Percentiles rank a stretch among this genome's conserved stretches.
These are phyloP conservation scores for Pammene aurita DNA, from an alignment of 2,888 invertebrate species.

Conservation along the genomic window DNA sequence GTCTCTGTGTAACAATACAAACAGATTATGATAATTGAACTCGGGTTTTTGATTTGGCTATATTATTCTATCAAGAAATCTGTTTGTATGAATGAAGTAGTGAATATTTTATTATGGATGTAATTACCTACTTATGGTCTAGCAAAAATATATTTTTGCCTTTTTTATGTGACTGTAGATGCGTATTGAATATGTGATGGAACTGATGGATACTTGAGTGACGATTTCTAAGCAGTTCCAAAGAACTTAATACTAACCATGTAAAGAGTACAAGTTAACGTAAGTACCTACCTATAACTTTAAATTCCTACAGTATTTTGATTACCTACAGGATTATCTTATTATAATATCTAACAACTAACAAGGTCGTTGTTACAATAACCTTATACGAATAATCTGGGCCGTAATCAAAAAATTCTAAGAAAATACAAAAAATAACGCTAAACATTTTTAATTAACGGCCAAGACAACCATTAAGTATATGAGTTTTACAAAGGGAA, in stretches of 20 bases:
- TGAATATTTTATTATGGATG: neutral
- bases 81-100: neutral
- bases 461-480: slow-evolving; percentile 34
- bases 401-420: slow-evolving; percentile 3
- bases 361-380: neutral
- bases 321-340: neutral
- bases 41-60: neutral
- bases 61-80: neutral
- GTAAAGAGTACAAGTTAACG: no score
- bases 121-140: no score
- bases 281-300: no score
- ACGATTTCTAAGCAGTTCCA: no score
- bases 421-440: neutral
- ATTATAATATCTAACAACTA: neutral
- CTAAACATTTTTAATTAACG: slow-evolving; percentile 33
- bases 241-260: no score
- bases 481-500: slow-evolving; percentile 37
- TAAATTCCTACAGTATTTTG: no score
- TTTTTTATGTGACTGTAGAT: no score
- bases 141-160: no score
- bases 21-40: slow-evolving; percentile 7
- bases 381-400: neutral
- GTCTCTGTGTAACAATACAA: slow-evolving; percentile 13
- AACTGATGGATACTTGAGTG: no score
- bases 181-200: no score